phyloP scores from a whole-genome alignment of 2,888 invertebrate species.

The Leptogaster cylindrica region DNA sequence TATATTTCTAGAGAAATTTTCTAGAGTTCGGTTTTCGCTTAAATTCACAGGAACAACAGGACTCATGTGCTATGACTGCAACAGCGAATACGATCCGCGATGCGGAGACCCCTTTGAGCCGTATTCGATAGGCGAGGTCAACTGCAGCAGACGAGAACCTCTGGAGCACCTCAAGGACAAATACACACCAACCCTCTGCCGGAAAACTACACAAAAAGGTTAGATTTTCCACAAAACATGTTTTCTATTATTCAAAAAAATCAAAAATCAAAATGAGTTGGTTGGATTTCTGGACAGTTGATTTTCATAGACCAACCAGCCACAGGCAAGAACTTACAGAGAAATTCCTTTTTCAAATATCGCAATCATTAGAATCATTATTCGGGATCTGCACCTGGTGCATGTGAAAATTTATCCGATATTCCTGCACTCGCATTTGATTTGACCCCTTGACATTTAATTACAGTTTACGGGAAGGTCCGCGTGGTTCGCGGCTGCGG shows the following conservation, averaged over 20 bases:
- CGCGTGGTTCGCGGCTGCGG: slow-evolving; percentile 84
- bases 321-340: no score
- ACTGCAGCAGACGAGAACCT: slow-evolving; percentile 78
- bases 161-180: slow-evolving; percentile 70
- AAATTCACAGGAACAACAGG: slow-evolving; percentile 64
- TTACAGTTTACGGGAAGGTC: slow-evolving; percentile 75
- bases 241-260: not conserved
- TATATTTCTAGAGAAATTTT: no score
- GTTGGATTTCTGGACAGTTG: no score
- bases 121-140: slow-evolving; percentile 81
- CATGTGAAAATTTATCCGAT: no score
- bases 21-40: not conserved
- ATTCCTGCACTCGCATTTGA: no score
- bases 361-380: no score
- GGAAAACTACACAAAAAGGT: slow-evolving; percentile 84
- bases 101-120: slow-evolving; percentile 89
- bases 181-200: slow-evolving; percentile 70
- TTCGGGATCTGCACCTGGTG: no score
- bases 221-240: slow-evolving; percentile 48
- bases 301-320: no score
- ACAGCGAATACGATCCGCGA: slow-evolving; percentile 86
- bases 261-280: no score
- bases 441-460: no score
- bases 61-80: slow-evolving; percentile 87
- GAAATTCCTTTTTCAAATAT: no score